Evolutionary conservation across 1,140 invertebrate species (phyloP).

Genomic region (Caerostris darwini): DNA sequence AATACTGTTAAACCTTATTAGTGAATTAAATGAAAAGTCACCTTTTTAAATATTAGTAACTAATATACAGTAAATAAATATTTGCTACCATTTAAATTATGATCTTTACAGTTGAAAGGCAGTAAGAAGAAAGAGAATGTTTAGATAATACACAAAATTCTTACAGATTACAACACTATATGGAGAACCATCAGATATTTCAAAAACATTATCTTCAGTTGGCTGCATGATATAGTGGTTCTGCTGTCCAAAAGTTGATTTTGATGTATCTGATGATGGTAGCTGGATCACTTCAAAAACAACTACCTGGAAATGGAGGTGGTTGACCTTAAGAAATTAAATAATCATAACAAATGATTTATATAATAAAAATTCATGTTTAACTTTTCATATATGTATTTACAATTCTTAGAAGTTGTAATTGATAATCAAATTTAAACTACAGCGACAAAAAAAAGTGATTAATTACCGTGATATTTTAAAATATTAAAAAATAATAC

Average conservation of each 20-base stretch:
- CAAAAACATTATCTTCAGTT: slow-evolving; percentile 4
- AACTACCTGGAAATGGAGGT: slow-evolving; percentile 75
- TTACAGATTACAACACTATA: not conserved
- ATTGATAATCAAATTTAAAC: not conserved
- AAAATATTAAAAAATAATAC: too few species aligned
- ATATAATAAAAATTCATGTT: not conserved
- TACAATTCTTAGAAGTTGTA: not conserved
- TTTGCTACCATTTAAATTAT: not conserved
- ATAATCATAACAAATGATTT: not conserved
- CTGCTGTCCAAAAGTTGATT: not conserved
- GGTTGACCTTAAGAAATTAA: not conserved
- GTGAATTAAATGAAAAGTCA: not conserved
- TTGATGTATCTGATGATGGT: slow-evolving; percentile 27
- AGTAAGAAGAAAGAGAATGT: not conserved
- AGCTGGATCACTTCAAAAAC: slow-evolving; percentile 79
- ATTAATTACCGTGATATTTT: not conserved
- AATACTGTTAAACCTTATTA: not conserved
- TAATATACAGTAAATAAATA: not conserved
- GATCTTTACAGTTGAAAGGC: not conserved
- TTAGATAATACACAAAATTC: not conserved
- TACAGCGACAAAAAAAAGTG: not conserved
- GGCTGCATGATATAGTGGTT: slow-evolving; percentile 34
- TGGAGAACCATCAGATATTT: slow-evolving; percentile 36
- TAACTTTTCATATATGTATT: not conserved
- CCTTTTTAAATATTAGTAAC: not conserved